These are phyloP conservation scores for Pseudomyrmex dendroicus DNA, from an alignment of 1,140 invertebrate genomes.

Conservation along the genomic window DNA sequence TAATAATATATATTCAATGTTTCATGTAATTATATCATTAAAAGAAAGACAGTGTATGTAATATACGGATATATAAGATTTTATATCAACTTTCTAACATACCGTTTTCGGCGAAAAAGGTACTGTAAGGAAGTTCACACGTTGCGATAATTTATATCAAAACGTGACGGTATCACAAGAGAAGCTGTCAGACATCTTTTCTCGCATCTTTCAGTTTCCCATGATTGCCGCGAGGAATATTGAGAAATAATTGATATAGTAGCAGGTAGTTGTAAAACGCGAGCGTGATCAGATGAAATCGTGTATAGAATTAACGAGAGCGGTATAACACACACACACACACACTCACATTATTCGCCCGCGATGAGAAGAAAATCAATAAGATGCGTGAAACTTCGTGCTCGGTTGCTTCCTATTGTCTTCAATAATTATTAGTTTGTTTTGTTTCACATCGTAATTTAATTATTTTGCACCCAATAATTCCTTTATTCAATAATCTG, in stretches of 20 bases:
- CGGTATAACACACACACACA: background rate
- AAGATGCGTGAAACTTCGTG: background rate
- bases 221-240: constrained; percentile 24
- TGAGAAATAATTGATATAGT: constrained; percentile 40
- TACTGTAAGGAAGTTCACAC: background rate
- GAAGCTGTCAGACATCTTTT: background rate
- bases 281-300: constrained; percentile 30
- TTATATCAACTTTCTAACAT: background rate
- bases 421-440: background rate
- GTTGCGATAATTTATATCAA: background rate
- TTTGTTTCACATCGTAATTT: background rate
- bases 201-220: constrained; percentile 9
- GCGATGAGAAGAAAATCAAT: constrained; percentile 3
- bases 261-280: constrained; percentile 17
- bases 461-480: background rate
- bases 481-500: background rate
- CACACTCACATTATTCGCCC: background rate
- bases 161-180: background rate
- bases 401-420: background rate
- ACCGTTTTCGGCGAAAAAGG: background rate
- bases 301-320: constrained; percentile 17
- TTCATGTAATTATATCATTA: background rate
- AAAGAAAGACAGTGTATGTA: background rate
- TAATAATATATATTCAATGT: constrained; percentile 1
- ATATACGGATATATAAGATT: background rate